phyloP scores from a whole-genome alignment of 2,888 invertebrate genomes.

The Neoascia interrupta region DNA sequence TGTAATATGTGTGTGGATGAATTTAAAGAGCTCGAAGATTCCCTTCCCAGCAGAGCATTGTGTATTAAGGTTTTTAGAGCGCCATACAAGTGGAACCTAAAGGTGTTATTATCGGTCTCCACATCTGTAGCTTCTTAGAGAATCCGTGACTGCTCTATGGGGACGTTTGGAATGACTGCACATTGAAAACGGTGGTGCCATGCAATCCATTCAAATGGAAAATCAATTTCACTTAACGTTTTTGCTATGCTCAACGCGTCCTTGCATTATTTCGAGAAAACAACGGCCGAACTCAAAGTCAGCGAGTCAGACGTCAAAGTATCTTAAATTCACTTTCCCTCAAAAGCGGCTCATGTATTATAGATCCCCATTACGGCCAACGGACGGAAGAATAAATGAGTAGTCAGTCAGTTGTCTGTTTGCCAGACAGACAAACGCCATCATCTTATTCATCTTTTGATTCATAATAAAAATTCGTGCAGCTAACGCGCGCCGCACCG shows the following conservation, averaged over 20 bases:
- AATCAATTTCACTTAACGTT: constrained; percentile 34
- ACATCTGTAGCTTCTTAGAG: background rate
- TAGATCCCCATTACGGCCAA: constrained; percentile 2
- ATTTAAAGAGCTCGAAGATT: constrained; percentile 18
- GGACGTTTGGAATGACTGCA: background rate
- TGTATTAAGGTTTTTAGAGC: constrained; percentile 48
- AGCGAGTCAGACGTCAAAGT: background rate
- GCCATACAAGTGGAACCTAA: constrained; percentile 13
- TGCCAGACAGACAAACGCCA: constrained; percentile 10
- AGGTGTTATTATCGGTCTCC: constrained; percentile 12
- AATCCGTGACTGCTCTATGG: no score
- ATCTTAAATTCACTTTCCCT: constrained; percentile 53
- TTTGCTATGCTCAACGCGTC: constrained; percentile 33
- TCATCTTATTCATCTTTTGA: constrained; percentile 23
- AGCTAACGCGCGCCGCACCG: constrained; percentile 1
- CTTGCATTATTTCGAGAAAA: constrained; percentile 30
- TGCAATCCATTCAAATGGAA: constrained; percentile 27
- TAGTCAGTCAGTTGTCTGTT: background rate
- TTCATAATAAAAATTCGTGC: constrained; percentile 9
- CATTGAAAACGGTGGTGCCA: constrained; percentile 3
- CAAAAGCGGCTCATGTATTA: constrained; percentile 5
- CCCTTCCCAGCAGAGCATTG: constrained; percentile 21
- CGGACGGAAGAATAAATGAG: constrained; percentile 19
- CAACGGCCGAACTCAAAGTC: constrained; percentile 6
- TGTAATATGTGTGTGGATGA: constrained; percentile 23